These are phyloP conservation scores for Danionella cerebrum DNA, from an alignment of 2,113 vertebrate genomes.

Conservation along the genomic window DNA sequence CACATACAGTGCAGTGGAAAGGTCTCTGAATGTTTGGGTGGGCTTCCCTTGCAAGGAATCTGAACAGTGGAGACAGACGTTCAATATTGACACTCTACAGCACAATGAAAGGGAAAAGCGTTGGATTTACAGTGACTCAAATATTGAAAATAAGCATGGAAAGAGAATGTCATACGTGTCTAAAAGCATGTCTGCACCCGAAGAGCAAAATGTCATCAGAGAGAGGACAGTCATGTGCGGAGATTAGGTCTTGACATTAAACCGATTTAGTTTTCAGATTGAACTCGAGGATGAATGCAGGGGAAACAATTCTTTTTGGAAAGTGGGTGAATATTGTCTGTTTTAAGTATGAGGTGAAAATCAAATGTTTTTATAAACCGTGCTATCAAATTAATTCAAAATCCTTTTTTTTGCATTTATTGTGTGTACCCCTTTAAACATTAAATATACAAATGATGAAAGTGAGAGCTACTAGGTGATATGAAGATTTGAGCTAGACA, in stretches of 20 bases:
- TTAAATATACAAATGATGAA: no score
- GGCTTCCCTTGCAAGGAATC: neutral
- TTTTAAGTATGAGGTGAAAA: no score
- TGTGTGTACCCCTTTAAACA: no score
- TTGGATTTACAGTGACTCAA: neutral
- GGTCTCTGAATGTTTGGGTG: neutral
- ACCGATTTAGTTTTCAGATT: neutral
- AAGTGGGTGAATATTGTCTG: neutral
- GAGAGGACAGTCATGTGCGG: conserved; percentile 12
- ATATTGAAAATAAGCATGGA: neutral
- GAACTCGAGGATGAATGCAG: neutral
- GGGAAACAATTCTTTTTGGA: neutral
- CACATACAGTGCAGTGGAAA: neutral
- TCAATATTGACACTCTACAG: conserved; percentile 23
- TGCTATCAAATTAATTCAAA: no score
- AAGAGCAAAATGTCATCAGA: neutral
- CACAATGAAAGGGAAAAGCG: neutral
- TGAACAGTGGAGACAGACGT: neutral
- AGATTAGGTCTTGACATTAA: neutral
- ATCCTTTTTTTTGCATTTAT: no score
- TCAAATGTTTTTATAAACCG: no score
- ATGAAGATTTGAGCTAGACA: no score
- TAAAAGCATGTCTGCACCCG: neutral
- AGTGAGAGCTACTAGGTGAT: no score
- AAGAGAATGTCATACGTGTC: neutral